phyloP scores from a whole-genome alignment of 2,797 vertebrate species.

The Nyctibius grandis region DNA sequence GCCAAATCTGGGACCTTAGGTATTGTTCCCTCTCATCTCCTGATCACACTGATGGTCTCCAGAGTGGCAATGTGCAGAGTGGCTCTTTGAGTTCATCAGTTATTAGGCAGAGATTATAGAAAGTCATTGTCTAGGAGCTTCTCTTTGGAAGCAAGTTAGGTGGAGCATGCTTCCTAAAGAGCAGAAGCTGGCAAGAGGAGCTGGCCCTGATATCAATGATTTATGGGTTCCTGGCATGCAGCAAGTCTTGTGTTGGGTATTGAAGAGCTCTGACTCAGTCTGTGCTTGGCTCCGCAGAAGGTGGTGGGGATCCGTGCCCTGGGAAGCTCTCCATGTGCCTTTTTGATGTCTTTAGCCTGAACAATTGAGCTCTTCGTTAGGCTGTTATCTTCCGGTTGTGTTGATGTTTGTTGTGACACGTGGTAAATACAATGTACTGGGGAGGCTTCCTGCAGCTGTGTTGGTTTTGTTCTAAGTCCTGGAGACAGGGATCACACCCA shows the following conservation, averaged over 20 bases:
- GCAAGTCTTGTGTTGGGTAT: neutral
- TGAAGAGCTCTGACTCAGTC: neutral
- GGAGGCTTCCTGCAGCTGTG: constrained; percentile 13
- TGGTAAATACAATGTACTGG: neutral
- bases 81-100: neutral
- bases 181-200: neutral
- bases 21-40: neutral
- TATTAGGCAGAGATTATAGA: neutral
- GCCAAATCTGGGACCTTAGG: neutral
- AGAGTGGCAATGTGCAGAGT: neutral
- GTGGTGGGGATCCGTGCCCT: neutral
- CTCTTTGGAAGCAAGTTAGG: neutral
- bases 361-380: neutral
- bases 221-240: neutral
- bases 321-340: neutral
- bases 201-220: neutral
- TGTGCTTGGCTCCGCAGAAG: neutral
- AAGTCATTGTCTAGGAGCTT: neutral
- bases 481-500: neutral
- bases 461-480: neutral
- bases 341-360: neutral
- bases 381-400: neutral
- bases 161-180: neutral
- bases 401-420: neutral
- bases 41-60: neutral